phyloP scores from a whole-genome alignment of 2,888 invertebrate genomes.

The Drosophila borborema region DNA sequence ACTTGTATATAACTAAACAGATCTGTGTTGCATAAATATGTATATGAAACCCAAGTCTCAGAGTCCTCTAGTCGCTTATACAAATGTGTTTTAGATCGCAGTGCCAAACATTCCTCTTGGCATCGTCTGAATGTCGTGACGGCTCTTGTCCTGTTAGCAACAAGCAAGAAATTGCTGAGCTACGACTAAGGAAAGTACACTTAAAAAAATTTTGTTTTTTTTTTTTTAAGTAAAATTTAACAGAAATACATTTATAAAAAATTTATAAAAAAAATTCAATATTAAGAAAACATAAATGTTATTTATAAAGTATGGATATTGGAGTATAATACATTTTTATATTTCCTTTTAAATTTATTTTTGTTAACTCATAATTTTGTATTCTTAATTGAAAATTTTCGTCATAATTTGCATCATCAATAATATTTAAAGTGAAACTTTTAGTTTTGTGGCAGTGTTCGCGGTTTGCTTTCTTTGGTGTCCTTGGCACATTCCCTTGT shows the following conservation, averaged over 20 bases:
- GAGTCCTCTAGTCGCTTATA: slow-evolving; percentile 19
- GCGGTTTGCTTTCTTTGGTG: slow-evolving; percentile 23
- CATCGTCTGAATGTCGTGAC: slow-evolving; percentile 47
- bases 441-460: slow-evolving; percentile 43
- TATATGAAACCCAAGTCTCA: neutral
- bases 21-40: neutral
- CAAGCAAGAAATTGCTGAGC: slow-evolving; percentile 64
- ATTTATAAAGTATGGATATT: too few relatives aligned
- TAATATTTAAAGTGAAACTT: slow-evolving; percentile 4
- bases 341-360: neutral
- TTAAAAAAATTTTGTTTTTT: slow-evolving; percentile 21
- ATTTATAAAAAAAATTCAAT: too few relatives aligned
- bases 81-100: slow-evolving; percentile 48
- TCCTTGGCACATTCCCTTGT: slow-evolving; percentile 13
- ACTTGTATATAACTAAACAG: slow-evolving; percentile 5
- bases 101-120: slow-evolving; percentile 56
- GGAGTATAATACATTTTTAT: neutral
- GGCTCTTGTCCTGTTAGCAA: slow-evolving; percentile 53
- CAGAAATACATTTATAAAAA: too few relatives aligned
- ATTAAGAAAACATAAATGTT: too few relatives aligned
- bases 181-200: slow-evolving; percentile 35
- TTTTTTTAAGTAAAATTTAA: too few relatives aligned
- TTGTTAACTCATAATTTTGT: neutral
- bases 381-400: neutral
- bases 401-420: neutral